phyloP scores from a whole-genome alignment of 2,797 vertebrate species.

The Etheostoma perlongum region DNA sequence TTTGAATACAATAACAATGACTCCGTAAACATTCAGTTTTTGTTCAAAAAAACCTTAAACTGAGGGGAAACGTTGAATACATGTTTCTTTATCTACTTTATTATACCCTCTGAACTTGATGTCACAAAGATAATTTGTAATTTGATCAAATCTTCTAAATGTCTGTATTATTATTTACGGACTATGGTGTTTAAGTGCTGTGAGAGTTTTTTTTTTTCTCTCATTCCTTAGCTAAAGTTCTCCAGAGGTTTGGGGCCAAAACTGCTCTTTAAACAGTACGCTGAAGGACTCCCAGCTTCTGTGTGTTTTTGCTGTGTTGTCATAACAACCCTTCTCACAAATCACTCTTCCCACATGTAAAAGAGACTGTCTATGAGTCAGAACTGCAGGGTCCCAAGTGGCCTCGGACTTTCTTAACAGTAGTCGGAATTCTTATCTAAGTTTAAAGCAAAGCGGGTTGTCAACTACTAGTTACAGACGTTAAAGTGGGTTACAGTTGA shows the following conservation, averaged over 20 bases:
- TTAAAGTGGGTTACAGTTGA: conserved; percentile 1
- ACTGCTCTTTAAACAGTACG: conserved; percentile 59
- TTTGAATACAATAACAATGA: background rate
- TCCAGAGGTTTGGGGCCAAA: conserved; percentile 46
- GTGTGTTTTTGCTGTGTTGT: conserved; percentile 67
- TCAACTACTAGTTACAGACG: conserved; percentile 12
- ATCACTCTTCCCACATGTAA: conserved; percentile 41
- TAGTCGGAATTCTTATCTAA: conserved; percentile 18
- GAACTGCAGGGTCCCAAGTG: conserved; percentile 6
- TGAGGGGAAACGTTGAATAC: background rate
- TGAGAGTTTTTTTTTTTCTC: background rate
- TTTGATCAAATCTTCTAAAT: background rate
- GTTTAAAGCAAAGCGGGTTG: background rate
- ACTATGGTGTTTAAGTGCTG: background rate
- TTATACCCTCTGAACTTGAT: background rate
- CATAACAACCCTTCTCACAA: conserved; percentile 55
- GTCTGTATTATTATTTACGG: background rate
- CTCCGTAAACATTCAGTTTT: background rate
- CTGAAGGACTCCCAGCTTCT: conserved; percentile 32
- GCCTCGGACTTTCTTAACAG: conserved; percentile 21
- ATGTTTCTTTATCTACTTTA: background rate
- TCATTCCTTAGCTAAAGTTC: background rate
- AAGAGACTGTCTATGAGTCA: conserved; percentile 22
- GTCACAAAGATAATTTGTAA: background rate
- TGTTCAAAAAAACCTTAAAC: background rate